Conservation (phyloP, 2,797 vertebrate genomes). For the Molossus alvarezi region DNA sequence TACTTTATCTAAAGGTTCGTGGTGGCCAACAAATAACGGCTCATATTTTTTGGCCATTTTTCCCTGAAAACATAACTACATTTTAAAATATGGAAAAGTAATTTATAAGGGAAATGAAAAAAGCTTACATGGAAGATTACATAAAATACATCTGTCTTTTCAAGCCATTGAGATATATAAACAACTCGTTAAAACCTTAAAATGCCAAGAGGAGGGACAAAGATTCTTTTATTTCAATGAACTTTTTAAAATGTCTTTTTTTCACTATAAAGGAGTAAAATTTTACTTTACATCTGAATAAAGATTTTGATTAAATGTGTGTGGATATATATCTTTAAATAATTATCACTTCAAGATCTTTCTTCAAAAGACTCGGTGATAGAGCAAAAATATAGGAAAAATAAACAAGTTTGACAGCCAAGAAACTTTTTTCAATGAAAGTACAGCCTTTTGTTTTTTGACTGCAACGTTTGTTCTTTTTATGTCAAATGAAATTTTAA, state of each 20-base stretch:
- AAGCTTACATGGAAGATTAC: conserved; percentile 90
- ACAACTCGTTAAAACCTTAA: conserved; percentile 88
- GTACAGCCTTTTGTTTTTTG: conserved; percentile 87
- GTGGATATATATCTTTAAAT: conserved; percentile 12
- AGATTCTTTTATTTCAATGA: conserved; percentile 88
- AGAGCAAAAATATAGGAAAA: conserved; percentile 72
- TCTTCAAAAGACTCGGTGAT: conserved; percentile 74
- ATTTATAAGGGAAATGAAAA: conserved; percentile 91
- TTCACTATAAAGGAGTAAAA: conserved; percentile 83
- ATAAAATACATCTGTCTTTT: conserved; percentile 92
- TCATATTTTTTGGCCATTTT: conserved; percentile 84
- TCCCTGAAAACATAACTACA: conserved; percentile 86
- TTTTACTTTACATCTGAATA: conserved; percentile 81
- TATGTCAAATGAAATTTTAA: conserved; percentile 91
- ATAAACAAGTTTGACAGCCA: conserved; percentile 83
- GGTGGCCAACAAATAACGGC: conserved; percentile 88
- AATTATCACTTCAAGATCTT: conserved; percentile 69
- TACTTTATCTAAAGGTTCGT: conserved; percentile 88
- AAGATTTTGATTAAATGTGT: conserved; percentile 76
- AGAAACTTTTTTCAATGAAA: conserved; percentile 87
- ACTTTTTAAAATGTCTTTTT: conserved; percentile 82
- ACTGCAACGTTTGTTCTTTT: conserved; percentile 87
- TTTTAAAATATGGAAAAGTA: conserved; percentile 91
- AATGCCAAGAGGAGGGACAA: conserved; percentile 88
- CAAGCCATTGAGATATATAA: conserved; percentile 89